phyloP scores from a whole-genome alignment of 2,797 vertebrate species.

The Onychomys arenicola region DNA sequence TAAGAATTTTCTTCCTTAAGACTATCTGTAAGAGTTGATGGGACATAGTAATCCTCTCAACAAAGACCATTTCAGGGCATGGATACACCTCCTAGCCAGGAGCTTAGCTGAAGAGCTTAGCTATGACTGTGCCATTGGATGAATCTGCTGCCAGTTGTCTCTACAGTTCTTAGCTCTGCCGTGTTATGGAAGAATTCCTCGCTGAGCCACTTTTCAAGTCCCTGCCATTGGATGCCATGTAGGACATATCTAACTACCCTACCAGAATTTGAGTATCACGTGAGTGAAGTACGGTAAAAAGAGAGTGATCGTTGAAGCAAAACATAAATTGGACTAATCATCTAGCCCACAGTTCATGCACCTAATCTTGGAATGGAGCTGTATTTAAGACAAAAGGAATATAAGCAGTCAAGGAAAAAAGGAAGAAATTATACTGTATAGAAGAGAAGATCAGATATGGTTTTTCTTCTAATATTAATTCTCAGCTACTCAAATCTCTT shows the following conservation, averaged over 20 bases:
- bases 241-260: not conserved
- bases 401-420: not conserved
- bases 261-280: not conserved
- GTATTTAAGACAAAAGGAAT: not conserved
- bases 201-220: no score
- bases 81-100: not conserved
- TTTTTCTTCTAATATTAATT: conserved; percentile 38
- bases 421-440: not conserved
- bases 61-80: not conserved
- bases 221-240: not conserved
- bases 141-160: no score
- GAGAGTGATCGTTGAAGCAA: not conserved
- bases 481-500: not conserved
- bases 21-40: not conserved
- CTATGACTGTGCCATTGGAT: rapidly evolving
- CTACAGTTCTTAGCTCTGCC: not conserved
- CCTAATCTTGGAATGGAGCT: not conserved
- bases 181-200: not conserved
- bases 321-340: not conserved
- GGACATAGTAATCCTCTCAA: not conserved
- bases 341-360: not conserved
- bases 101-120: not conserved
- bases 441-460: not conserved
- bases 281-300: not conserved
- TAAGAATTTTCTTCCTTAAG: not conserved